A percentile compares a stretch with the other conserved stretches of the same genome.
Conservation (phyloP, 2,797 vertebrate species). For the Alfaro cultratus region DNA sequence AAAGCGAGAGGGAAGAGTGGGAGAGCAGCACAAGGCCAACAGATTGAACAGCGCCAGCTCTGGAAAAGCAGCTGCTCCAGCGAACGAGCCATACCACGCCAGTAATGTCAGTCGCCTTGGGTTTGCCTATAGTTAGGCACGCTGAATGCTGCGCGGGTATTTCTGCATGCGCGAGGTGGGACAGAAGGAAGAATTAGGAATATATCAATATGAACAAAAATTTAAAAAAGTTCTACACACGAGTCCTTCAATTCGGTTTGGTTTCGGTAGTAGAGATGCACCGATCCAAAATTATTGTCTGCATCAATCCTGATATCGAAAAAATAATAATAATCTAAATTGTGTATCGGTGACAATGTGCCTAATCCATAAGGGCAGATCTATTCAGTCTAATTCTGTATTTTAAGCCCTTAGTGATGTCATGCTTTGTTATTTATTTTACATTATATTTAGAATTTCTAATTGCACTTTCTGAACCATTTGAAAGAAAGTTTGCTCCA, state of each 20-base stretch:
- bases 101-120: conserved; percentile 87
- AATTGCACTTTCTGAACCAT: too few relatives aligned
- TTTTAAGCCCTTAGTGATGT: too few relatives aligned
- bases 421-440: too few relatives aligned
- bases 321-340: too few relatives aligned
- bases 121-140: conserved; percentile 94
- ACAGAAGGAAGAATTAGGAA: conserved; percentile 37
- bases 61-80: conserved; percentile 93
- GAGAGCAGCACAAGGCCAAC: conserved; percentile 68
- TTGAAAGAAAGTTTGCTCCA: too few relatives aligned
- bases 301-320: too few relatives aligned
- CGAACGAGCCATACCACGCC: conserved; percentile 89
- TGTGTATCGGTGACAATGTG: too few relatives aligned
- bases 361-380: too few relatives aligned
- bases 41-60: conserved; percentile 79
- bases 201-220: conserved; percentile 36
- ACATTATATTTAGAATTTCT: too few relatives aligned
- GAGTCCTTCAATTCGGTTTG: neutral
- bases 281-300: too few relatives aligned
- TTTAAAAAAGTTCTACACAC: neutral
- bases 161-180: conserved; percentile 27
- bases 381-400: too few relatives aligned
- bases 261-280: neutral
- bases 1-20: conserved; percentile 31
- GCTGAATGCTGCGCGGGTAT: conserved; percentile 42